Percentiles rank a stretch among this genome's conserved stretches.
phyloP scores from a whole-genome alignment of 2,797 vertebrate species.

The Atherinosoma microstoma region DNA sequence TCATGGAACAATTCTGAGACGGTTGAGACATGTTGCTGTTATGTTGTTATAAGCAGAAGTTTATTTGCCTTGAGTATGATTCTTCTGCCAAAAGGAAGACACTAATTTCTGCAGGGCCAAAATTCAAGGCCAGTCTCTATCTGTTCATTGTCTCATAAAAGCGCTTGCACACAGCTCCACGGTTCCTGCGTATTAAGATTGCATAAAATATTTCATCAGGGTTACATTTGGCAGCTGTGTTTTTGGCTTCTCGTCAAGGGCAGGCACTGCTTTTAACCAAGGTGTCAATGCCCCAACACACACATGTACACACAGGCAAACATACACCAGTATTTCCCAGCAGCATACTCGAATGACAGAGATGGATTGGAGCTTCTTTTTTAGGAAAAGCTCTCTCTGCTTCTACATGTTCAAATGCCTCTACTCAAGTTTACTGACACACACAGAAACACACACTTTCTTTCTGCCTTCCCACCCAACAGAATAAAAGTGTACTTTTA shows the following conservation, averaged over 20 bases:
- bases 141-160: constrained; percentile 52
- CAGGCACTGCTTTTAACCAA: constrained; percentile 41
- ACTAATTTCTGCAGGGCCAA: constrained; percentile 25
- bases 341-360: constrained; percentile 79
- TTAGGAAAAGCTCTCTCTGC: constrained; percentile 38
- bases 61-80: constrained; percentile 3
- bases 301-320: constrained; percentile 17
- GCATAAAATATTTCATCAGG: constrained; percentile 28
- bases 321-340: constrained; percentile 58
- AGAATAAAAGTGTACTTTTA: not conserved
- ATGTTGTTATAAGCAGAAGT: constrained; percentile 11
- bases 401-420: constrained; percentile 59
- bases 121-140: constrained; percentile 47
- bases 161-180: constrained; percentile 19
- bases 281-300: constrained; percentile 53
- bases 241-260: constrained; percentile 51
- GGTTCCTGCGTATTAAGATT: constrained; percentile 6
- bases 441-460: not conserved
- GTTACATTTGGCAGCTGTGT: constrained; percentile 61
- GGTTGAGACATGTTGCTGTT: constrained; percentile 10
- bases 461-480: constrained; percentile 13
- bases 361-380: constrained; percentile 73
- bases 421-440: constrained; percentile 34
- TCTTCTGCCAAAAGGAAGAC: constrained; percentile 48
- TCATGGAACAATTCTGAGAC: not conserved